Base-by-base conservation (phyloP, 2,113 vertebrate species). In the Mirounga angustirostris region DNA sequence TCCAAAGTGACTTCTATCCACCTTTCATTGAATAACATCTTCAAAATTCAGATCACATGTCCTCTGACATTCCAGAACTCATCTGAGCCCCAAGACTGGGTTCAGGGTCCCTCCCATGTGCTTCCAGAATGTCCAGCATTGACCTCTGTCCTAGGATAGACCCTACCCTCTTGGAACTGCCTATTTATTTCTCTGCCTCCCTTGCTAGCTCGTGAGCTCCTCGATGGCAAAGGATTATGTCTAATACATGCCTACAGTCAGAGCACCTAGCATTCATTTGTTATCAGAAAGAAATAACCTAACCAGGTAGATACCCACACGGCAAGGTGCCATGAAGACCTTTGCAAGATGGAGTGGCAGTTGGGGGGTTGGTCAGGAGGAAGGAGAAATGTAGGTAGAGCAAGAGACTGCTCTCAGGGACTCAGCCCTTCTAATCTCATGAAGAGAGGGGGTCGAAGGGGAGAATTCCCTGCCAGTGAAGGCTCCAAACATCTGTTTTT, bases 401-500 rank as follows among this genome's bases (percentile, higher is more conserved):
- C 24, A 7, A 36, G 52, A 36, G 71, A 65, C 63, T 22, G 33
- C 30, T 84, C 11, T 76, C 52, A 15, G 86, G 88, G 86, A 24
- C 94, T 54, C 6, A 36, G 58, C 50, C n/a, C 54, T 94, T 85
- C 86, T 61, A 65, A 96, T 88, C 95, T 80, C 79, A 16, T 4
- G n/a, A 46, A 86, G 40, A 56, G 40, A 91, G 78, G 78, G 43
- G 91, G 30, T 67, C 2, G 4, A 43, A 50, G 58, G 61, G 87
- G 82, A 94, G 87, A 89, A 52, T 69, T 96, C 88, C 92, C 69
- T 95, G 59, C 50, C 78, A 24, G 50, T 1, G 61, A 97, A 82
- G 65, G 2, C 63, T 73, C 46, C 76, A 78, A 97, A 99, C 99
- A 99, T 99, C 99, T 99, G 99, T 98, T 99, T 99, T 98, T 98